Base-by-base conservation (phyloP, 2,113 vertebrate genomes). In the Spheniscus mendiculus region DNA sequence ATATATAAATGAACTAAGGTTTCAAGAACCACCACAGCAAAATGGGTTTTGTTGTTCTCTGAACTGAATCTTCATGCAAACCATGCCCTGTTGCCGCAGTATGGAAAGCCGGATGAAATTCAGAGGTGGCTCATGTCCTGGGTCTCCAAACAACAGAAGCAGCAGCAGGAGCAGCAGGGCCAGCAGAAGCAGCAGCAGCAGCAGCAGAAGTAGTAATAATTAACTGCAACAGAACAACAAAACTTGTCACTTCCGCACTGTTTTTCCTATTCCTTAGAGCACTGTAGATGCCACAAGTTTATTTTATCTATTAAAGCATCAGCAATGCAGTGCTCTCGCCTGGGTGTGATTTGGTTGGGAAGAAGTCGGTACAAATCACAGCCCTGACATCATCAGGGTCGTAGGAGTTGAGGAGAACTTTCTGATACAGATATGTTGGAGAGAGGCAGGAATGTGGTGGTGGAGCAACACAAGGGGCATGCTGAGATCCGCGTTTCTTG, bases 391-490 rank as follows among this genome's bases (percentile, higher is more conserved):
- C 26, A 73, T 30, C 25, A 14, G 13, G 23, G 30, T 15, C 9
- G 3, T 4, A 40, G 58, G 10, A 65, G 12, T 18, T 65, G 52
- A 63, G n/a, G 27, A 65, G 27, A 82, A 78, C 42, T 83, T 70
- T 55, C 50, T 73, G 61, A 53, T 23, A 11, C 2, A 6, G 7
- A 7, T 0, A 0, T 22, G 7, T 3, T 61, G 42, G 52, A 83
- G 38, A 90, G 63, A 58, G 26, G 14, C 8, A 59, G 23, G 25
- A 44, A 12, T 2, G 13, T 59, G 52, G 53, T 11, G 21, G 40
- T 10, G 27, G n/a, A 72, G 10, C 12, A 74, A 40, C 11, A 22
- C 1, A 1, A 65, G 16, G 30, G 2, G 1, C 6, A 7, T 22
- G 19, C 10, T 65, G 10, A 72, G 27, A 40, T 29, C 16, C 72